phyloP scores from a whole-genome alignment of 2,113 vertebrate species.

The Microcebus murinus region DNA sequence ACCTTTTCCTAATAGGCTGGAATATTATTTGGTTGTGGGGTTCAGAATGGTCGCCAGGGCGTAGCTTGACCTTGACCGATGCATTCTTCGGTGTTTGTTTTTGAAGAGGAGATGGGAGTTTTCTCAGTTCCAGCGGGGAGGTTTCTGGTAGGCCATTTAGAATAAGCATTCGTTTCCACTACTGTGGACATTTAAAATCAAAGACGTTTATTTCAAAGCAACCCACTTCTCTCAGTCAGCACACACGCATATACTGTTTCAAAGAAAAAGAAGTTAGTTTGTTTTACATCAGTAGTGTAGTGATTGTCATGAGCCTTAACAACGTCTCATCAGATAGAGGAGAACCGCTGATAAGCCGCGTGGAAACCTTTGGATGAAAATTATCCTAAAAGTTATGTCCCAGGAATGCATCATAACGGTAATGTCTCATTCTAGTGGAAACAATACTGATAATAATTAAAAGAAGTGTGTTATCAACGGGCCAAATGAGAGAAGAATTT shows the following conservation, averaged over 20 bases:
- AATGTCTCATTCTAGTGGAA: not conserved
- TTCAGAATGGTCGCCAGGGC: not conserved
- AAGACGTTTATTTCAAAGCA: not conserved
- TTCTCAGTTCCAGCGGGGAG: not conserved
- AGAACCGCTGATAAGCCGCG: accelerated
- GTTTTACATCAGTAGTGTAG: not conserved
- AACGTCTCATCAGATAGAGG: not conserved
- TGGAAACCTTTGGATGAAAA: not conserved
- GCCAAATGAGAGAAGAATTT: not conserved
- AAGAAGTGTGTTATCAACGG: not conserved
- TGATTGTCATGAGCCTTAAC: not conserved
- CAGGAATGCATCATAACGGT: not conserved
- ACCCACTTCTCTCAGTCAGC: accelerated
- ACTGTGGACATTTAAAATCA: not conserved
- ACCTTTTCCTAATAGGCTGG: not conserved
- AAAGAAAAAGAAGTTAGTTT: not conserved
- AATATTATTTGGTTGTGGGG: not conserved
- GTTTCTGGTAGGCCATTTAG: not conserved
- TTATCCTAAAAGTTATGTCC: not conserved
- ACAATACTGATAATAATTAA: not conserved
- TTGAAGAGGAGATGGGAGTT: not conserved
- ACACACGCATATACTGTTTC: accelerated
- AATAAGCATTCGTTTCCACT: not conserved
- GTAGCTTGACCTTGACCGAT: not conserved
- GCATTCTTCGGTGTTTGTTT: not conserved